A percentile compares a stretch with the other conserved stretches of the same genome.
Evolutionary conservation across 2,797 vertebrate species (phyloP).

Genomic region (Tolypeutes matacus): DNA sequence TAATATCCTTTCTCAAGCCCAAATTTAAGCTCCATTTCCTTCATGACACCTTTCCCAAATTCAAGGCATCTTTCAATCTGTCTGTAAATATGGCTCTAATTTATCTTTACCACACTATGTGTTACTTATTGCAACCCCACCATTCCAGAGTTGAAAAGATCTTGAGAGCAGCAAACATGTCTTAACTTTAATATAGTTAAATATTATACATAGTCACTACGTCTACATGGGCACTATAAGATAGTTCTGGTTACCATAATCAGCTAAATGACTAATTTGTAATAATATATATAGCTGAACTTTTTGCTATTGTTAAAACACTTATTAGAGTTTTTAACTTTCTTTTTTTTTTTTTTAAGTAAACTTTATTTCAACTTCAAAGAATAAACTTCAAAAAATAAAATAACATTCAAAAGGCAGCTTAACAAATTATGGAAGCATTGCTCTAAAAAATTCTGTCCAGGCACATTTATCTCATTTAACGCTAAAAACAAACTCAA

Average conservation of each 20-base stretch:
- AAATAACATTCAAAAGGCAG: too few species aligned
- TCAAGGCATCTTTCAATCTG: background rate
- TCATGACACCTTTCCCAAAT: background rate
- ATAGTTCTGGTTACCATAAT: background rate
- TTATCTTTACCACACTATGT: background rate
- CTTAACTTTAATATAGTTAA: background rate
- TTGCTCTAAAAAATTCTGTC: too few species aligned
- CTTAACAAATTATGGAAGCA: too few species aligned
- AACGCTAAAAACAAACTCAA: too few species aligned
- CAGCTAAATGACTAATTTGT: conserved; percentile 18
- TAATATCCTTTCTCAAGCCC: background rate
- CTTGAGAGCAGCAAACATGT: background rate
- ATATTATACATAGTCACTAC: too few species aligned
- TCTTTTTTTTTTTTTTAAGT: too few species aligned
- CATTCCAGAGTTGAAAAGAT: background rate
- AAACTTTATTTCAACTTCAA: too few species aligned
- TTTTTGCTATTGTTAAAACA: background rate
- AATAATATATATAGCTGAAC: background rate
- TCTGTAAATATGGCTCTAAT: background rate
- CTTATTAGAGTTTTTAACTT: too few species aligned
- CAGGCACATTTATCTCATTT: too few species aligned
- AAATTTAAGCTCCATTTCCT: conserved; percentile 3
- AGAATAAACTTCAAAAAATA: too few species aligned
- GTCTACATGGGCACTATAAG: background rate
- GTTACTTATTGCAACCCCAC: background rate